Conservation (phyloP, 2,113 vertebrate species). For the Scytalopus superciliaris region DNA sequence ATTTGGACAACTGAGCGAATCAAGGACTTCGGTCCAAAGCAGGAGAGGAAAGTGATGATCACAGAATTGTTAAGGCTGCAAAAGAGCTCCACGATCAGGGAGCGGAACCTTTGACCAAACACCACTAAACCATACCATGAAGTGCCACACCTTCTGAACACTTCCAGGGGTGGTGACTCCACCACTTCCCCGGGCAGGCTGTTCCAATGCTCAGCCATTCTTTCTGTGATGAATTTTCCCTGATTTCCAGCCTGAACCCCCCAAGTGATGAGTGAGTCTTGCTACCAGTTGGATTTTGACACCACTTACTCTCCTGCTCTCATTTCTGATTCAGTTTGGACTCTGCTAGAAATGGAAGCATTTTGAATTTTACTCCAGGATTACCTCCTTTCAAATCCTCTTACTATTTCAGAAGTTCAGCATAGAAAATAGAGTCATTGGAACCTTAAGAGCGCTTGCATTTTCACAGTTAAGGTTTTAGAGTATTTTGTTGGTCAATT, state of each 20-base stretch:
- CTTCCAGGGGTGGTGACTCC: background rate
- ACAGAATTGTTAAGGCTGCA: background rate
- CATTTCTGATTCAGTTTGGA: background rate
- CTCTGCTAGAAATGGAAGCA: background rate
- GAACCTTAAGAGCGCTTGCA: background rate
- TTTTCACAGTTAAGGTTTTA: background rate
- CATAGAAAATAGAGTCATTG: background rate
- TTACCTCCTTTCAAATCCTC: background rate
- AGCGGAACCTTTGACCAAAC: background rate
- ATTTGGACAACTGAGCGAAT: slow-evolving; percentile 24
- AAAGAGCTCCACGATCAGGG: background rate
- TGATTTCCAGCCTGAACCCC: too few species aligned
- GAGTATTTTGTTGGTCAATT: background rate
- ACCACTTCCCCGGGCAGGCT: background rate
- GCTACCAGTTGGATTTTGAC: background rate
- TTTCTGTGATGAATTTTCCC: background rate
- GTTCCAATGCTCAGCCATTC: background rate
- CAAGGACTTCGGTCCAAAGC: background rate
- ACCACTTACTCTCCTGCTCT: background rate
- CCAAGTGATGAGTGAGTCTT: background rate
- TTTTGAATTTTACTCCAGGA: background rate
- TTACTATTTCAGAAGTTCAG: background rate
- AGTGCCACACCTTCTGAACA: background rate
- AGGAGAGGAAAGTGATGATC: background rate
- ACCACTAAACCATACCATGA: background rate